Percentiles rank a stretch among this genome's conserved stretches.
Conservation (phyloP, 2,113 vertebrate species). For the Sorex fumeus region DNA sequence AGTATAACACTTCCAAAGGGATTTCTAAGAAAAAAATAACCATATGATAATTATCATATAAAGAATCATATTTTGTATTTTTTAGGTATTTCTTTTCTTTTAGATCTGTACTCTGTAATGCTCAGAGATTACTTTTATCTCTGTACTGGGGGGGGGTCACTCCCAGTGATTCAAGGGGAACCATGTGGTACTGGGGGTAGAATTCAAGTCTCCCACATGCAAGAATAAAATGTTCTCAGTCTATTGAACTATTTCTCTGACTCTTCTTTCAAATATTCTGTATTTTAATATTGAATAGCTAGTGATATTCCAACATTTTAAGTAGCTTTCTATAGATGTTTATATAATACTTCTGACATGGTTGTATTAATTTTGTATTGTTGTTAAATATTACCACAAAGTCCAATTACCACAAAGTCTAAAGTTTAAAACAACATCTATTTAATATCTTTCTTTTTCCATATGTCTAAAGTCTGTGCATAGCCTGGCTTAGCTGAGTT, state of each 20-base stretch:
- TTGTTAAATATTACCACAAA: neutral
- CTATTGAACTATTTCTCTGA: too few relatives aligned
- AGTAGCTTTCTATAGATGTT: neutral
- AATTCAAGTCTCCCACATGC: too few relatives aligned
- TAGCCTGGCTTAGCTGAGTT: neutral
- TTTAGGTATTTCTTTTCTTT: too few relatives aligned
- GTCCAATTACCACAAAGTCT: neutral
- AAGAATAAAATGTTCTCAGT: too few relatives aligned
- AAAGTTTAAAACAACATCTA: neutral
- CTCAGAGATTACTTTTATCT: too few relatives aligned
- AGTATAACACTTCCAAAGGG: conserved; percentile 23
- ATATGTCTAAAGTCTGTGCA: neutral
- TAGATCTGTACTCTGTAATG: too few relatives aligned
- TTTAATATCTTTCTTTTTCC: neutral
- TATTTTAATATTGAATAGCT: conserved; percentile 31
- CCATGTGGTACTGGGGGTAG: too few relatives aligned
- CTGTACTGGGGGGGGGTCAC: too few relatives aligned
- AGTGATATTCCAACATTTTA: conserved; percentile 15
- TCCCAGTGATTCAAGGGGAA: too few relatives aligned
- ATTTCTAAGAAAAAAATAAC: conserved; percentile 42
- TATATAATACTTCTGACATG: conserved; percentile 2
- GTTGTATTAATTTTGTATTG: conserved; percentile 10
- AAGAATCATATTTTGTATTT: too few relatives aligned
- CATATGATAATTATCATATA: too few relatives aligned
- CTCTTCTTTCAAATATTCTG: neutral